These are phyloP conservation scores for Mus caroli DNA, from an alignment of 2,797 vertebrate species.

Conservation along the genomic window DNA sequence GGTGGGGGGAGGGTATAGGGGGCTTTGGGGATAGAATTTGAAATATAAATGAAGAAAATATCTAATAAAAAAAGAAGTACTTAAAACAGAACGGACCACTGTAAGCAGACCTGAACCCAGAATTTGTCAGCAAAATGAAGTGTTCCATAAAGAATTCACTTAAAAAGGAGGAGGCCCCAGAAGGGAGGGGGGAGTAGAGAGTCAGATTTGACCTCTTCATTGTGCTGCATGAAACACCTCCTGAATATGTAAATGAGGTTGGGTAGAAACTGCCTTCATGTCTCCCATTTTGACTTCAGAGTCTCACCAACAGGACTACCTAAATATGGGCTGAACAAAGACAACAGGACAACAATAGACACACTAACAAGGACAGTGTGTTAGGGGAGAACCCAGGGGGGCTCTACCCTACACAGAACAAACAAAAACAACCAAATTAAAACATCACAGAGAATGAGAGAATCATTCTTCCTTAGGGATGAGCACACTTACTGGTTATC, in stretches of 20 bases:
- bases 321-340: too few relatives aligned
- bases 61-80: background rate
- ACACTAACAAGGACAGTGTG: background rate
- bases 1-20: too few relatives aligned
- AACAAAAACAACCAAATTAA: background rate
- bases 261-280: background rate
- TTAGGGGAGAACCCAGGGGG: background rate
- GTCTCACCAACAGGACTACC: background rate
- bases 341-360: background rate
- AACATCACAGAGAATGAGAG: background rate
- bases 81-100: background rate
- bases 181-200: background rate
- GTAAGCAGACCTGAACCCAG: slow-evolving; percentile 28
- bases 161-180: background rate
- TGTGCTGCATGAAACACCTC: background rate
- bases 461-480: background rate
- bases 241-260: background rate
- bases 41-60: too few relatives aligned
- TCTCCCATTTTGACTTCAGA: slow-evolving; percentile 27
- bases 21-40: too few relatives aligned
- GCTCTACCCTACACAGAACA: background rate
- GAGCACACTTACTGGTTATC: background rate
- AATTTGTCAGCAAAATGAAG: slow-evolving; percentile 37
- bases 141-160: background rate
- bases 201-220: slow-evolving; percentile 2